These are phyloP conservation scores for Delphinus delphis DNA, from an alignment of 2,113 vertebrate genomes.

Conservation along the genomic window DNA sequence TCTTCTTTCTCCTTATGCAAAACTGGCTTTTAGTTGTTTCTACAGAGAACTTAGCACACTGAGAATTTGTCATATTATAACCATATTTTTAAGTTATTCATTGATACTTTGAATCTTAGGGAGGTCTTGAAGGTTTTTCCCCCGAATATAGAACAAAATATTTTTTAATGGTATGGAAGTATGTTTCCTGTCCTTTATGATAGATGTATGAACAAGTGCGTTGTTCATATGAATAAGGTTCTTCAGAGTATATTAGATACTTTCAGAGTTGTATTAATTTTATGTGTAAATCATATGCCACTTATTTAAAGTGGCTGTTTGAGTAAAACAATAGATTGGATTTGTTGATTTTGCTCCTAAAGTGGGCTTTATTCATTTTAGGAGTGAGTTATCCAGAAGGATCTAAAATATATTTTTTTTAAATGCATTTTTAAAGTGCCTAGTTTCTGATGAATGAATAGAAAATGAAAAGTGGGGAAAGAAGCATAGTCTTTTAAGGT, in stretches of 20 bases:
- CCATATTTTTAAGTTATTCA: background rate
- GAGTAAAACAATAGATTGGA: background rate
- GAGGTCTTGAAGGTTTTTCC: background rate
- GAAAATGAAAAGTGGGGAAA: conserved; percentile 9
- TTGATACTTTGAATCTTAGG: conserved; percentile 16
- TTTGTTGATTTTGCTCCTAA: background rate
- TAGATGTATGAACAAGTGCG: background rate
- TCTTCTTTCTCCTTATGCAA: background rate
- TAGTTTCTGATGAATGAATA: conserved; percentile 55
- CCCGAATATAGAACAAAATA: background rate
- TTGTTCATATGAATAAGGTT: background rate
- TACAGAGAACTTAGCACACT: background rate
- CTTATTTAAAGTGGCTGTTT: background rate
- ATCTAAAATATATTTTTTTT: conserved; percentile 33
- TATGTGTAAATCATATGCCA: background rate
- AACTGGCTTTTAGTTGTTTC: background rate
- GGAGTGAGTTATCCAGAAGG: conserved; percentile 33
- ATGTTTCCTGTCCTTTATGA: conserved; percentile 23
- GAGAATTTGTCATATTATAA: background rate
- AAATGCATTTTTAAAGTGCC: conserved; percentile 70
- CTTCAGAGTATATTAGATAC: background rate
- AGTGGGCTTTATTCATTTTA: conserved; percentile 12
- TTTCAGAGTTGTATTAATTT: background rate
- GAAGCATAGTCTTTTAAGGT: conserved; percentile 39
- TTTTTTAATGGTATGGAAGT: conserved; percentile 46